A percentile compares a stretch with the other conserved stretches of the same genome.
These are phyloP conservation scores for Burhinus oedicnemus DNA, from an alignment of 2,113 vertebrate genomes.

Conservation along the genomic window DNA sequence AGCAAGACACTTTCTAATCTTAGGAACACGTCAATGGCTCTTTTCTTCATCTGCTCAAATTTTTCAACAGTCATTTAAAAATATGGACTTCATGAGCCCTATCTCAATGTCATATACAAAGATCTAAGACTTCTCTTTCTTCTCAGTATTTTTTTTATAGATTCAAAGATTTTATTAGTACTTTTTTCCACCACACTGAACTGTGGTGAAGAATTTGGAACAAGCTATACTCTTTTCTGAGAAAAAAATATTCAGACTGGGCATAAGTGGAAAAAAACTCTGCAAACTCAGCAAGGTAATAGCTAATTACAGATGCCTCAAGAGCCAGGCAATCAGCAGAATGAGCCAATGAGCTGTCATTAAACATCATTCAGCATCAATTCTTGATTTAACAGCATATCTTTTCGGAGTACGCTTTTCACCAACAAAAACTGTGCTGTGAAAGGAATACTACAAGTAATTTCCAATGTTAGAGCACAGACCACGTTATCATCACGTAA, in stretches of 20 bases:
- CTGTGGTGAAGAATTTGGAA: background rate
- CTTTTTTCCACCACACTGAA: background rate
- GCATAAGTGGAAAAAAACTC: background rate
- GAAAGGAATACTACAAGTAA: background rate
- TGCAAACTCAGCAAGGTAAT: background rate
- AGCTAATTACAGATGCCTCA: background rate
- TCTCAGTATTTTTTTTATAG: background rate
- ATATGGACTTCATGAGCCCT: background rate
- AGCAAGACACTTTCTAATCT: background rate
- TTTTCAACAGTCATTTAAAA: background rate
- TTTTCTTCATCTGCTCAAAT: background rate
- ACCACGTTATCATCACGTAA: background rate
- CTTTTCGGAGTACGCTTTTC: background rate
- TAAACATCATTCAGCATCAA: background rate
- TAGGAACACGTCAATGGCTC: background rate
- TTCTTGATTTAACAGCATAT: background rate
- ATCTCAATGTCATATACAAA: background rate
- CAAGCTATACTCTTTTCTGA: background rate
- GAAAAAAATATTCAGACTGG: background rate
- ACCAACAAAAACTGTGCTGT: background rate
- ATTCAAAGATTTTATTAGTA: background rate
- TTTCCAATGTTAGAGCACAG: background rate
- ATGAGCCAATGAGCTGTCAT: background rate
- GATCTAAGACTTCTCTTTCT: background rate
- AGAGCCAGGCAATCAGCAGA: background rate